Evolutionary conservation across 37 sponge, comb jelly and placozoan species (phyloP).

Genomic region (Geodia barretti): DNA sequence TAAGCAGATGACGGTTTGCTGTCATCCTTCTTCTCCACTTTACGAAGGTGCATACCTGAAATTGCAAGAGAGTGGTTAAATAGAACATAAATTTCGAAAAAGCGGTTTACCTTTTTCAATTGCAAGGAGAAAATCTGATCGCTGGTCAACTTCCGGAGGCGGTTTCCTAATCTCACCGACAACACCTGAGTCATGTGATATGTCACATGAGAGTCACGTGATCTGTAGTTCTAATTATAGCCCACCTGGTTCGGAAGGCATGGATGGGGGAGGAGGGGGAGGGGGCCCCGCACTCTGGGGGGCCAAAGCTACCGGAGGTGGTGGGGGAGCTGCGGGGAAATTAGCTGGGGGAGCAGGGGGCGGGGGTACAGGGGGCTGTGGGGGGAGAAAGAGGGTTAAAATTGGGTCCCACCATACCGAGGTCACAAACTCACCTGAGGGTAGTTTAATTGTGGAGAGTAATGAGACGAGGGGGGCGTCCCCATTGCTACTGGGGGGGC

Average conservation of each 20-base stretch:
- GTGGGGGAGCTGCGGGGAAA: constrained; percentile 54
- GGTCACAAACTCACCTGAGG: too few relatives aligned
- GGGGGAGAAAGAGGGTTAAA: constrained; percentile 54
- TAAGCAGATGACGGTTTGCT: too few relatives aligned
- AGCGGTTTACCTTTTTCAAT: constrained; percentile 64
- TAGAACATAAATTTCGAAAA: too few relatives aligned
- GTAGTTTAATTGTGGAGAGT: too few relatives aligned
- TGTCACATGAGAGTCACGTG: too few relatives aligned
- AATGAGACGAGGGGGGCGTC: constrained; percentile 6
- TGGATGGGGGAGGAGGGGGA: constrained; percentile 32
- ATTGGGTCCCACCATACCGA: too few relatives aligned
- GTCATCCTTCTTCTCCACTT: constrained; percentile 62
- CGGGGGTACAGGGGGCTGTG: background rate
- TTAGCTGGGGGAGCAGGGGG: too few relatives aligned
- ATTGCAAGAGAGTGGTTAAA: too few relatives aligned
- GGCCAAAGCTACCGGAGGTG: constrained; percentile 24
- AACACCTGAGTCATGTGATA: too few relatives aligned
- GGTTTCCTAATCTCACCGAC: too few relatives aligned
- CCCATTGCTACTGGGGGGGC: constrained; percentile 3
- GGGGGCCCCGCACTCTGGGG: background rate
- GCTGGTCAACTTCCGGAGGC: constrained; percentile 14
- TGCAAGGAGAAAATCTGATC: constrained; percentile 45
- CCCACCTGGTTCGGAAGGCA: too few relatives aligned
- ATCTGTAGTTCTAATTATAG: too few relatives aligned
- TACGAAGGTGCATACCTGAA: constrained; percentile 66